Evolutionary conservation across 2,888 invertebrate species (phyloP).

Genomic region (Prenolepis imparis): DNA sequence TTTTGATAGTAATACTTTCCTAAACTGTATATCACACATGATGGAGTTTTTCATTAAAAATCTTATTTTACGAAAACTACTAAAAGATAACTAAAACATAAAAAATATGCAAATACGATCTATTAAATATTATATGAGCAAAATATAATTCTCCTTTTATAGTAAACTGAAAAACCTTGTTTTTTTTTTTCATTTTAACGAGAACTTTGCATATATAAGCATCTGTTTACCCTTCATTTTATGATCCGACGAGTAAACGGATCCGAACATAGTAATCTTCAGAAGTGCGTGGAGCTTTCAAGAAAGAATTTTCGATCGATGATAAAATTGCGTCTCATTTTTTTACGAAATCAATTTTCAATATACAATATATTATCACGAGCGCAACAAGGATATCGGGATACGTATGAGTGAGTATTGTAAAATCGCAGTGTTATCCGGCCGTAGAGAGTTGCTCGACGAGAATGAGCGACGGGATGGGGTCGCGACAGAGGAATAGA

Average conservation of each 20-base stretch:
- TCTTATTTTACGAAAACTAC: background rate
- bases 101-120: background rate
- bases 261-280: background rate
- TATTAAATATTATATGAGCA: background rate
- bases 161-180: background rate
- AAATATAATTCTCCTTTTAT: background rate
- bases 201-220: background rate
- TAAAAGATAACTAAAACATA: background rate
- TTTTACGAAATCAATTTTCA: background rate
- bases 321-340: background rate
- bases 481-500: slow-evolving; percentile 57
- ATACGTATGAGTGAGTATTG: background rate
- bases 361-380: background rate
- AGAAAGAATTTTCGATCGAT: background rate
- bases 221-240: background rate
- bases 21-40: background rate
- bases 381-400: background rate
- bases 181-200: background rate
- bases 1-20: slow-evolving; percentile 1
- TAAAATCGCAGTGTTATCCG: background rate
- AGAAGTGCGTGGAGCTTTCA: background rate
- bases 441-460: background rate
- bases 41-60: background rate
- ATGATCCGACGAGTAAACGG: background rate
- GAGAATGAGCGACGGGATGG: background rate